These are phyloP conservation scores for Epizoanthus stellaris DNA, from an alignment of 92 coral and sea anemone genomes.

Conservation along the genomic window DNA sequence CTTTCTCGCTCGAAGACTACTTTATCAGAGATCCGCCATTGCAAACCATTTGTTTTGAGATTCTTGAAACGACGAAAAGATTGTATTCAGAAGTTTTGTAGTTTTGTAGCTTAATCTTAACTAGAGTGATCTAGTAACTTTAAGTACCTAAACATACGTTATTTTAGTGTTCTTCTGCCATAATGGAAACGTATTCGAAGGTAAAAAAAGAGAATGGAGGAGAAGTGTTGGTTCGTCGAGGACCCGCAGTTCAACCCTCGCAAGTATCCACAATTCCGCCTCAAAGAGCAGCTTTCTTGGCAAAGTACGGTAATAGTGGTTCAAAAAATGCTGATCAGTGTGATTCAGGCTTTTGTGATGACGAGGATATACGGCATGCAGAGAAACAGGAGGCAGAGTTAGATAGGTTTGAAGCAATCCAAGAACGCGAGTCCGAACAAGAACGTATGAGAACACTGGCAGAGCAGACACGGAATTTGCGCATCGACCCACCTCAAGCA, in stretches of 20 bases:
- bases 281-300: neutral
- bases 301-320: conserved; percentile 12
- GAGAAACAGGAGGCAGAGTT: conserved; percentile 44
- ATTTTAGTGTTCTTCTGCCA: neutral
- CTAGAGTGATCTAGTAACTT: neutral
- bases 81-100: neutral
- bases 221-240: conserved; percentile 28
- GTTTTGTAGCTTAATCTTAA: neutral
- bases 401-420: conserved; percentile 23
- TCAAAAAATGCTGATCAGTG: conserved; percentile 43
- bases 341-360: conserved; percentile 87
- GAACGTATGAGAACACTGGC: conserved; percentile 38
- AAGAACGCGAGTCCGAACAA: neutral
- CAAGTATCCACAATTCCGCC: neutral
- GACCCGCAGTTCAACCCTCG: conserved; percentile 2
- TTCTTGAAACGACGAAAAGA: neutral
- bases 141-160: neutral
- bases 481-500: conserved; percentile 53
- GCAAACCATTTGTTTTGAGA: neutral
- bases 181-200: conserved; percentile 12
- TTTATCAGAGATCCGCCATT: conserved; percentile 78
- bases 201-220: conserved; percentile 13
- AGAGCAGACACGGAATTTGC: conserved; percentile 59
- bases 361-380: conserved; percentile 48
- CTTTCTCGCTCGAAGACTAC: neutral